Evolutionary conservation across 2,888 invertebrate species (phyloP), one percentile per base, ranked within the genome.

Genomic region (Anoplius nigerrimus): DNA sequence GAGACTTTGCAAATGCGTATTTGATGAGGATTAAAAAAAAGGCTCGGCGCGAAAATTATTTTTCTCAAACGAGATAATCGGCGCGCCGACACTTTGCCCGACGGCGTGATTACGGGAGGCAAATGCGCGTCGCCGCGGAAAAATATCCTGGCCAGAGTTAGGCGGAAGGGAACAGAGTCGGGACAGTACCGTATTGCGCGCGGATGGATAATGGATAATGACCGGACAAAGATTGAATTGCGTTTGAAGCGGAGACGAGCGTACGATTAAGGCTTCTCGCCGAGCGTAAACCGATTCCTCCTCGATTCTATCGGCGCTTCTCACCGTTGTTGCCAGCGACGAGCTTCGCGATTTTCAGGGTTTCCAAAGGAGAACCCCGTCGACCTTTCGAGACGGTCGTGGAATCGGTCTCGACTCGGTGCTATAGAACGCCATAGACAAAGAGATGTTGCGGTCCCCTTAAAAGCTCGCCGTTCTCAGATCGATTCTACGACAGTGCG

Each of bases 391-490:
- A 48, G n/a, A 18, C 48, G 48, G 13, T 6, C 6, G 42, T 42
- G 16, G 48, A 48, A 48, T 18, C n/a, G 48, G 48, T 18, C 5
- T 48, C 48, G 65, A 72, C 55, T 68, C 71, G 56, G 62, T 62
- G 59, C 53, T 45, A n/a, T 67, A 59, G 67, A 34, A 54, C 51
- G 66, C 24, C 52, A 59, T 73, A 67, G 78, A 80, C 80, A 79
- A 78, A 74, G 76, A 76, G 75, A 72, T 72, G 74, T 74, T 78
- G 81, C 72, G 79, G 76, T 75, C 71, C 75, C 75, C 80, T 83
- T 84, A 82, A 85, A 85, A 84, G 84, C 84, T 76, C 79, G 79
- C 71, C 79, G 69, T 64, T 74, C 68, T 72, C 79, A 76, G 83
- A 85, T 85, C 84, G 84, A 80, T 82, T 76, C 71, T 57, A 74